Evolutionary conservation across 2,797 vertebrate species (phyloP), one percentile per base, ranked within the genome.

Genomic region (Hoplostethus mediterraneus): DNA sequence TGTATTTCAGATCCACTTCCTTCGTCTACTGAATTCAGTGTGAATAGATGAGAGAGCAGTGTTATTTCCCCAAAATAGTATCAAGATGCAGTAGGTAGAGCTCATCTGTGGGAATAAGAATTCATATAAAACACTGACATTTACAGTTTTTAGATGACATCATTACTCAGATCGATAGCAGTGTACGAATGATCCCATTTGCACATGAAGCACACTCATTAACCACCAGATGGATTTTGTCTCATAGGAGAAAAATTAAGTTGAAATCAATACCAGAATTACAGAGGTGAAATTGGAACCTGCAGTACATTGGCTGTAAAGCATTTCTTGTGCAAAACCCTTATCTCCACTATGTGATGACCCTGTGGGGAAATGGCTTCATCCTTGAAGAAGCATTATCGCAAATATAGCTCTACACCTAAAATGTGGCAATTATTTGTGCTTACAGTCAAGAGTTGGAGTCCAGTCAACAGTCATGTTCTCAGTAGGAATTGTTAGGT

Each of bases 201-300:
- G 51, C 76, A 72, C 72, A 49, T 44, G 45, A 48, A 67, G 54
- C 12, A 9, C 56, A 51, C 77, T 83, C 73, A 85, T 87, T 87
- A 84, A 80, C 72, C 13, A 69, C 68, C 83, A 65, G 71, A 82
- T 85, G 44, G 80, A 89, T 85, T 83, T 80, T 67, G 69, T 79
- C 76, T 86, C 82, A 75, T 49, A 54, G 79, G 72, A 83, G 68
- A 82, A 89, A 86, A 89, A 87, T 87, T 85, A 81, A 81, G 73
- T 73, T 82, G 75, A 88, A 90, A 88, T 92, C 85, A 86, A 89
- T 90, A 80, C 16, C 10, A 71, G 80, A 87, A 80, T 88, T 84
- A 78, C 71, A 80, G 80, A 81, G 80, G 80, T 85, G 81, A 85
- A 87, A 79, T 82, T 63, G 76, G 71, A 86, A 77, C 66, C 77